Base-by-base conservation (phyloP, 2,113 vertebrate species). In the Gallinago jamesoni region DNA sequence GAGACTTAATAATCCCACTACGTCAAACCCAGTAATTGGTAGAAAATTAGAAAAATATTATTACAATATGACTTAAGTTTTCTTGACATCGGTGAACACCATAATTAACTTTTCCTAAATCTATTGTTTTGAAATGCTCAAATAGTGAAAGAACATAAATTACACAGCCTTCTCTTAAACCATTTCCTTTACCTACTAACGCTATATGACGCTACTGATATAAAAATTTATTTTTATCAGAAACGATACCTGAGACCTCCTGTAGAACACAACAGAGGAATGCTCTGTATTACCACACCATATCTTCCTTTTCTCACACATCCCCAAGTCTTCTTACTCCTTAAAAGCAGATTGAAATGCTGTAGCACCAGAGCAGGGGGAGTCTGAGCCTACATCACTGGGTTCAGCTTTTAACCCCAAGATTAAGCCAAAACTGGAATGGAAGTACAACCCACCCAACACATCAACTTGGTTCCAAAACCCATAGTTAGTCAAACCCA, bases 281-380 rank as follows among this genome's bases (percentile, higher is more conserved):
- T 1, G 2, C 6, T 21, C 15, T 50, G 24, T 8, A 28, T 74
- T 37, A 28, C 11, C 0, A 1, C 39, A 0, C 7, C 4, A 9
- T 1, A 10, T 10, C 5, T 77, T 81, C 33, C 9, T 18, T 33
- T 76, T 12, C 8, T 80, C 14, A 25, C 9, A 4, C 10, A 7
- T 2, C 41, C 13, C 4, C 6, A 14, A 66, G 4, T 6, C 68
- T 85, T 43, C 21, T 27, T 25, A 14, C 24, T 27, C 21, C 20
- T 64, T 37, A 21, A 67, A 93, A 27, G 19, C 11, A 62, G 18
- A 7, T 12, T 15, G 11, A 89, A 35, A 43, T 14, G 9, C 22
- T 35, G 6, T 25, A 90, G 14, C 35, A 45, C 30, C 4, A 48
- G 21, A 88, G 4, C 17, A 77, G 24, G 6, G 21, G 5, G 4